phyloP scores from a whole-genome alignment of 1,140 invertebrate genomes.

The Sinonovacula constricta region DNA sequence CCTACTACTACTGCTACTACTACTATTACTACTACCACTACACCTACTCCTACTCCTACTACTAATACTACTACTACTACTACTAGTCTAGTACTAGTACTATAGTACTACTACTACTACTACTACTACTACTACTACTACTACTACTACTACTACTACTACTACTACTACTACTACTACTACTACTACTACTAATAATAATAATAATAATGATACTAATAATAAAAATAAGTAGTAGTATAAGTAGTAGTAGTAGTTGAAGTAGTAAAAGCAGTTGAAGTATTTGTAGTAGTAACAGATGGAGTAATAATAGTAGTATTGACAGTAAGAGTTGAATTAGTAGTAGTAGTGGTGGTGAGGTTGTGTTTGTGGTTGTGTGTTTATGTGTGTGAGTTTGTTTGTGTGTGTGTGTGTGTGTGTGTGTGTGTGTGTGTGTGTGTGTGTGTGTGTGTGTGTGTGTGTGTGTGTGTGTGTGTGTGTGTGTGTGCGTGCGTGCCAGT shows the following conservation, averaged over 20 bases:
- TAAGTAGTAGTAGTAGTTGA: conserved; percentile 12
- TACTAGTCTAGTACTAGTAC: no score
- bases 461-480: conserved; percentile 5
- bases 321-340: no score
- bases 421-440: not conserved
- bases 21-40: not conserved
- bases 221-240: not conserved
- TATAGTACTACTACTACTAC: conserved; percentile 2
- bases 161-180: conserved; percentile 4
- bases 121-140: conserved; percentile 2
- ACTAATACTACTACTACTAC: no score
- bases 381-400: no score
- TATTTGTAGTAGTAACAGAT: not conserved
- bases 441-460: conserved; percentile 13
- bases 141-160: conserved; percentile 4
- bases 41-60: no score
- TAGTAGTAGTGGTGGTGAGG: not conserved
- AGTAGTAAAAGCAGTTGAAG: conserved; percentile 11
- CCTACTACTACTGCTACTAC: not conserved
- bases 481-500: conserved; percentile 12
- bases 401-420: conserved; percentile 11
- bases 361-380: not conserved
- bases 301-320: not conserved
- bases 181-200: no score
- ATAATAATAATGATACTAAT: no score